These are phyloP conservation scores for Oegoconia quadripuncta DNA, from an alignment of 2,888 invertebrate species.

Conservation along the genomic window DNA sequence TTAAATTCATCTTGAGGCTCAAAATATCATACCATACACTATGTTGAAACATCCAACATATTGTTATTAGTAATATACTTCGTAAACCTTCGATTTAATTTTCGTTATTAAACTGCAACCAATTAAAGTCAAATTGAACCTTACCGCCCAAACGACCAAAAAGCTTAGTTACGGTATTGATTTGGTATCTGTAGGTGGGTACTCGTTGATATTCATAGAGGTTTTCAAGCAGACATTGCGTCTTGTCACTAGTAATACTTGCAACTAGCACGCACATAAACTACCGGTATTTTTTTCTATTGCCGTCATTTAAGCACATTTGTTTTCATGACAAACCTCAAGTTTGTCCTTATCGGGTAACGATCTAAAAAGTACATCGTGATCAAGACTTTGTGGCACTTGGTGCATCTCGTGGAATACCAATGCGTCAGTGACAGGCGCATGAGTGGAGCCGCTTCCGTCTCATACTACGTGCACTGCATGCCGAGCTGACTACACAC, in stretches of 20 bases:
- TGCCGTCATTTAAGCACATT: not conserved
- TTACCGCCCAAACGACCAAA: too few relatives aligned
- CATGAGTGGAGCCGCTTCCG: constrained; percentile 65
- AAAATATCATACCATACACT: too few relatives aligned
- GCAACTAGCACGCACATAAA: not conserved
- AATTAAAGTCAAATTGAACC: too few relatives aligned
- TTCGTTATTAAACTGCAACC: too few relatives aligned
- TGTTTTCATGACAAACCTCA: not conserved
- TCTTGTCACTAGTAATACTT: not conserved
- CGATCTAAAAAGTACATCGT: constrained; percentile 16
- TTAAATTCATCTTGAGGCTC: too few relatives aligned
- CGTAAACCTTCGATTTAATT: too few relatives aligned
- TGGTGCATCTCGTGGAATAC: constrained; percentile 61
- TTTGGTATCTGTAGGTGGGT: too few relatives aligned
- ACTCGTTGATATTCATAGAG: too few relatives aligned
- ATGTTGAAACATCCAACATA: too few relatives aligned
- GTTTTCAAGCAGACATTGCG: not conserved
- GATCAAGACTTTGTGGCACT: constrained; percentile 51
- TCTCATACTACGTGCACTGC: constrained; percentile 54
- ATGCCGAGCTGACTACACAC: constrained; percentile 48
- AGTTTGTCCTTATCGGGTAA: constrained; percentile 10
- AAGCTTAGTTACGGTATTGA: too few relatives aligned
- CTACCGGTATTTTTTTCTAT: not conserved
- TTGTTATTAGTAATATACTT: too few relatives aligned
- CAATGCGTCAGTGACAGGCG: constrained; percentile 46